phyloP scores from a whole-genome alignment of 2,888 invertebrate species.

The Acrobasis suavella region DNA sequence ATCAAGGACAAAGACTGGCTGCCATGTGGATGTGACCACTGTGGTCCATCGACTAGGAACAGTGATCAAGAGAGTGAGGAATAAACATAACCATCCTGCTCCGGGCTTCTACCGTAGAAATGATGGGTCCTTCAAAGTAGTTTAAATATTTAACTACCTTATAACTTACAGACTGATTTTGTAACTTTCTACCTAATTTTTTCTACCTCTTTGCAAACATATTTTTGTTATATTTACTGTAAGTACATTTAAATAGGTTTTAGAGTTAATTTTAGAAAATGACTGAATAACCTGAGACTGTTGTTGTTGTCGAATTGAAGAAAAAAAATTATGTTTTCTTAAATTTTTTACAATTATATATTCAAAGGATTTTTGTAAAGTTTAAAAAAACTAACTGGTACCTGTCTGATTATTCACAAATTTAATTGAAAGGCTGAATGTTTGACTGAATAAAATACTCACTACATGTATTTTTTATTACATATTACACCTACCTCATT shows the following conservation, averaged over 20 bases:
- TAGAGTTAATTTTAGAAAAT: slow-evolving; percentile 2
- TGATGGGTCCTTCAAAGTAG: slow-evolving; percentile 70
- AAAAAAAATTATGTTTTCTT: too few relatives aligned
- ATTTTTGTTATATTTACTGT: slow-evolving; percentile 21
- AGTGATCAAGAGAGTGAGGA: slow-evolving; percentile 61
- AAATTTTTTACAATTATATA: too few relatives aligned
- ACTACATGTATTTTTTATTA: too few relatives aligned
- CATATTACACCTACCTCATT: too few relatives aligned
- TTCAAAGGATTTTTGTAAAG: too few relatives aligned
- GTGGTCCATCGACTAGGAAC: slow-evolving; percentile 53
- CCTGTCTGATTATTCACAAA: too few relatives aligned
- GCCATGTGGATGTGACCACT: slow-evolving; percentile 69
- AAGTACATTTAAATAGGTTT: neutral
- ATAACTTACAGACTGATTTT: slow-evolving; percentile 24
- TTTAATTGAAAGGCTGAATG: too few relatives aligned
- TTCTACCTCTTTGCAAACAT: slow-evolving; percentile 25
- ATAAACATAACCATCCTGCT: slow-evolving; percentile 64
- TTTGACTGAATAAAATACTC: too few relatives aligned
- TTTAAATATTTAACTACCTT: slow-evolving; percentile 38
- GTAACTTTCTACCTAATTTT: slow-evolving; percentile 28
- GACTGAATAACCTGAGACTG: slow-evolving; percentile 18
- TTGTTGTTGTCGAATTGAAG: too few relatives aligned
- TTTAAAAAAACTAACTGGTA: too few relatives aligned
- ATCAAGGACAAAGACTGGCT: slow-evolving; percentile 66
- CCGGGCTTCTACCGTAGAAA: slow-evolving; percentile 66